Conservation (phyloP, 2,888 invertebrate species). For the Icerya purchasi region DNA sequence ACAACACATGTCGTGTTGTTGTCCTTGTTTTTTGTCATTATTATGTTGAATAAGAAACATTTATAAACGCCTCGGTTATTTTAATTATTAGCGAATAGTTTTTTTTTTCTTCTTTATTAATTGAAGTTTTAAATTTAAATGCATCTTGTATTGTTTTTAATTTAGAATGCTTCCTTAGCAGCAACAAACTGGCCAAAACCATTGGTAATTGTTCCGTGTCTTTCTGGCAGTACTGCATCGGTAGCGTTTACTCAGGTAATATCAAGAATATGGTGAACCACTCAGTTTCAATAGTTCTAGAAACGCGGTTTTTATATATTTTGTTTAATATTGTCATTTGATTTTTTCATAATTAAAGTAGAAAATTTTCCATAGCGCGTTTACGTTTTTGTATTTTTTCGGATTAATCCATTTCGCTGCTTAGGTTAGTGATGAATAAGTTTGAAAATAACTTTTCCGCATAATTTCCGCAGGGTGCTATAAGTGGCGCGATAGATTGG, state of each 20-base stretch:
- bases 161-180: constrained; percentile 90
- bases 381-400: not conserved
- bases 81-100: too few relatives aligned
- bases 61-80: too few relatives aligned
- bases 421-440: not conserved
- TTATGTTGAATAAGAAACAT: too few relatives aligned
- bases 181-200: constrained; percentile 93
- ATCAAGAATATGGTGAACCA: constrained; percentile 8
- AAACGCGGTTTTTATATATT: too few relatives aligned
- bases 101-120: too few relatives aligned
- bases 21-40: too few relatives aligned
- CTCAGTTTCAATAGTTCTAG: too few relatives aligned
- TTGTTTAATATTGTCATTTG: too few relatives aligned
- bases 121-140: too few relatives aligned
- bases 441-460: not conserved
- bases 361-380: too few relatives aligned
- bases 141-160: constrained; percentile 20
- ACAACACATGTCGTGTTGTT: too few relatives aligned
- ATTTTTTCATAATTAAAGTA: too few relatives aligned
- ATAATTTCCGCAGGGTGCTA: constrained; percentile 74
- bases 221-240: constrained; percentile 94
- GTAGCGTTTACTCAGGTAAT: constrained; percentile 74
- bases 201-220: constrained; percentile 75
- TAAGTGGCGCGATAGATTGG: constrained; percentile 91
- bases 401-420: not conserved